phyloP scores from a whole-genome alignment of 2,797 vertebrate genomes.

The Sebastolobus alascanus region DNA sequence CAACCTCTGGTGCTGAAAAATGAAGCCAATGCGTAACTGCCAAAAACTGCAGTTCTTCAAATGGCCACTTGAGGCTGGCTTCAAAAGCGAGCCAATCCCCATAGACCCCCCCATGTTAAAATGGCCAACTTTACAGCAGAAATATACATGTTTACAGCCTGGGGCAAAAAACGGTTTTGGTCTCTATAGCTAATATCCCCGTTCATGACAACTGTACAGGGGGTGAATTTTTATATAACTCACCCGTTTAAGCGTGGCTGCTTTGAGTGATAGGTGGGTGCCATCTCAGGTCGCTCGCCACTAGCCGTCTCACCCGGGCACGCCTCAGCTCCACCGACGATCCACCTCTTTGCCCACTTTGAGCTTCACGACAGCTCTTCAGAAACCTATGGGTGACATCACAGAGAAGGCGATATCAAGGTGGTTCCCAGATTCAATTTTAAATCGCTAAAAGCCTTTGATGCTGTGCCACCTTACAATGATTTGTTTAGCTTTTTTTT shows the following conservation, averaged over 20 bases:
- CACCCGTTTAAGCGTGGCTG: not conserved
- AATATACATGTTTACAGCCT: no score
- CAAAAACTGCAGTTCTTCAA: not conserved
- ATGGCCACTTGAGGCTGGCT: not conserved
- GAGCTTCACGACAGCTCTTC: no score
- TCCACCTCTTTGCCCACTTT: not conserved
- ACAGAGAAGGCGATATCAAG: not conserved
- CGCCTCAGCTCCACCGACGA: not conserved
- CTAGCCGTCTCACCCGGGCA: no score
- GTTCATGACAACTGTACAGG: not conserved
- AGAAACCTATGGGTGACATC: rapidly evolving
- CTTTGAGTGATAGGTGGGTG: no score
- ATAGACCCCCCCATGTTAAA: not conserved
- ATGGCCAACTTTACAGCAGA: not conserved
- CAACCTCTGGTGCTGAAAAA: not conserved
- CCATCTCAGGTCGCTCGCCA: no score
- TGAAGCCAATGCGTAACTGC: not conserved
- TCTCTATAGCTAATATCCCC: not conserved
- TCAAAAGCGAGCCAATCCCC: not conserved
- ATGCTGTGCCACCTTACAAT: not conserved
- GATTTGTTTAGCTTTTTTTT: not conserved
- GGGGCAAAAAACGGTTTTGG: not conserved
- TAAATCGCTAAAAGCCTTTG: not conserved
- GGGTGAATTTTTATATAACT: no score
- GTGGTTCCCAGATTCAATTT: not conserved